Evolutionary conservation across 1,140 invertebrate species (phyloP), one percentile per base, ranked within the genome.

Genomic region (Apis florea): DNA sequence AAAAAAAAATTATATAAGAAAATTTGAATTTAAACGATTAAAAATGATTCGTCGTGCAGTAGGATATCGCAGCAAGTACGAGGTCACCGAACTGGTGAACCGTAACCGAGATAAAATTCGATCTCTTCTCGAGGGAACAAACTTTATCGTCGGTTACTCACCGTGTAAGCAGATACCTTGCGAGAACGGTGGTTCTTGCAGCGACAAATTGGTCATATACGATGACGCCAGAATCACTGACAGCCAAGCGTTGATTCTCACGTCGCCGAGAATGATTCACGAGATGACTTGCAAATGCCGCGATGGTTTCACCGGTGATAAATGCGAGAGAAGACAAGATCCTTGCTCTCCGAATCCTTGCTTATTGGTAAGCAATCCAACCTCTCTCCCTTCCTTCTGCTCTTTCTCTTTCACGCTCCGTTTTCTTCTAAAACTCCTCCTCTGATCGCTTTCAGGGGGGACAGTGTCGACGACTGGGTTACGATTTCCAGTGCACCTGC

Each of bases 341-440:
- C 98, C 98, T 0, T 99, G 98, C 91, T 95, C 96, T n/a, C 97
- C 97, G 2, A 98, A 97, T 93, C 98, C 98, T 15, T 99, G 98
- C 91, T 95, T 96, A 80, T 58, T 91, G 85, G 92, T 93, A 75
- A 83, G 82, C 77, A 21, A 15, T 13, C 2, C 5, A 0, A 24
- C 0, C 19, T 13, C 31, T 5, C 6, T 6, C 31, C 21, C 19
- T 17, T 19, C 54, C 54, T 58, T 10, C 6, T 17, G 54, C 54
- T 54, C 17, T 54, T 40, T 40, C 13, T 40, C 58, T 13, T 40
- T 9, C 21, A 66, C 31, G 31, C 2, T 31, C 26, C 26, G 26
- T 31, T 31, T 3, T 3, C 31, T 0, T 40, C 31, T 6, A 40
- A 40, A 40, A 5, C 5, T 40, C 31, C 31, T 40, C 31, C 6